Evolutionary conservation across 2,888 invertebrate genomes (phyloP).

Genomic region (Diogma glabrata): DNA sequence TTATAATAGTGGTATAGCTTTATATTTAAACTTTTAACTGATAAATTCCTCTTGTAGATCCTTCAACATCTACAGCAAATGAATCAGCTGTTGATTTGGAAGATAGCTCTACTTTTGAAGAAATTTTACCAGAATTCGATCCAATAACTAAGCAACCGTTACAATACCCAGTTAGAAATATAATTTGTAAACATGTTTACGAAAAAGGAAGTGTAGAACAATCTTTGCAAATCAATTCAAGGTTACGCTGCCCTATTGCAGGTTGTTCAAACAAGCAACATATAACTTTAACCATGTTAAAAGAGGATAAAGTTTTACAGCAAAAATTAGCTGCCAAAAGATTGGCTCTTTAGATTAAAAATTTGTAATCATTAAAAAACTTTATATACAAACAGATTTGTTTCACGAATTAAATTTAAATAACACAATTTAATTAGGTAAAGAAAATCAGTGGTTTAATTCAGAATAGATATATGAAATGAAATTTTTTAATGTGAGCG

Average conservation of each 20-base stretch:
- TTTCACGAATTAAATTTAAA: too few relatives aligned
- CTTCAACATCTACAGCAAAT: too few relatives aligned
- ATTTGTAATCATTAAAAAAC: too few relatives aligned
- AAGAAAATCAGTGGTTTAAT: too few relatives aligned
- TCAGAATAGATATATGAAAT: too few relatives aligned
- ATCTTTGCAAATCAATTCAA: slow-evolving; percentile 33
- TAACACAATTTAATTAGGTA: too few relatives aligned
- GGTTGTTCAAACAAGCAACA: slow-evolving; percentile 39
- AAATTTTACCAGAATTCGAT: slow-evolving; percentile 34
- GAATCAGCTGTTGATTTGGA: too few relatives aligned
- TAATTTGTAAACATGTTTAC: slow-evolving; percentile 40
- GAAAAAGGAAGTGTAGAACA: slow-evolving; percentile 38
- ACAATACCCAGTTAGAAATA: slow-evolving; percentile 40
- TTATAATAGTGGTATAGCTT: too few relatives aligned
- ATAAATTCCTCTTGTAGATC: background rate
- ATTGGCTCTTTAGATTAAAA: too few relatives aligned
- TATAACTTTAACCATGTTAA: slow-evolving; percentile 30
- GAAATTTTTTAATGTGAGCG: too few relatives aligned
- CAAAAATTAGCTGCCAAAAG: slow-evolving; percentile 19
- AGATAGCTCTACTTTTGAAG: background rate
- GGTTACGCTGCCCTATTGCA: slow-evolving; percentile 31
- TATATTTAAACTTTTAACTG: too few relatives aligned
- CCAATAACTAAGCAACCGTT: slow-evolving; percentile 41
- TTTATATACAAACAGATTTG: too few relatives aligned
- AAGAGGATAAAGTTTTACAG: slow-evolving; percentile 36